Evolutionary conservation across 2,797 vertebrate species (phyloP), one percentile per base, ranked within the genome.

Genomic region (Peromyscus attwateri): DNA sequence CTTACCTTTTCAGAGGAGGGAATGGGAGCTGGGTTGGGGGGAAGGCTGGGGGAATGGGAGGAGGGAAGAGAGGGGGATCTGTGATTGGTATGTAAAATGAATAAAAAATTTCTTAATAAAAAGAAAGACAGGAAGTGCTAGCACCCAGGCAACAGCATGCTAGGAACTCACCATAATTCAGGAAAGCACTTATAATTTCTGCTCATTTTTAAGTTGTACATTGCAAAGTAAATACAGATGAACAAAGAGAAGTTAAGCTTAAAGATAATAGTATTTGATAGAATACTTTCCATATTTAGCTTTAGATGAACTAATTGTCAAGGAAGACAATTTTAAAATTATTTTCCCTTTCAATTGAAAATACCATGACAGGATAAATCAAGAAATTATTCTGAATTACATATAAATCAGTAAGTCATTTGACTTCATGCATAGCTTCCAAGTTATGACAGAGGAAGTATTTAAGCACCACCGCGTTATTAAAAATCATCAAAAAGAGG

Each of bases 281-380:
- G 43, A 95, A 94, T 49, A 95, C 2, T 75, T 96, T 94, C 91
- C 27, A 37, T 49, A 95, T 81, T 87, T 90, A 62, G 68, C 55
- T 77, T 94, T 92, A 77, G 29, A 81, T 89, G 37, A 96, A 88
- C 84, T 92, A 87, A 89, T 94, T 95, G 94, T 94, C 4, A 79
- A n/a, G 49, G 55, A 94, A 93, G 75, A 89, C 70, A 93, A 95
- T 71, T 94, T 89, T 76, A n/a, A 96, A 92, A 84, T 95, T 96
- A 97, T 81, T 96, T 96, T 97, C 84, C 73, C 8, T 91, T 93
- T 40, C 87, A 96, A 92, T 23, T 94, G 87, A 94, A 96, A 89
- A 95, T 88, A 80, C 3, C 82, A 70, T 46, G 17, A 80, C 14
- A 95, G 62, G 80, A 97, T 82, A 57, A 19, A 95, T 34, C 82